phyloP scores from a whole-genome alignment of 2,113 vertebrate genomes.

The Leiothrix lutea region DNA sequence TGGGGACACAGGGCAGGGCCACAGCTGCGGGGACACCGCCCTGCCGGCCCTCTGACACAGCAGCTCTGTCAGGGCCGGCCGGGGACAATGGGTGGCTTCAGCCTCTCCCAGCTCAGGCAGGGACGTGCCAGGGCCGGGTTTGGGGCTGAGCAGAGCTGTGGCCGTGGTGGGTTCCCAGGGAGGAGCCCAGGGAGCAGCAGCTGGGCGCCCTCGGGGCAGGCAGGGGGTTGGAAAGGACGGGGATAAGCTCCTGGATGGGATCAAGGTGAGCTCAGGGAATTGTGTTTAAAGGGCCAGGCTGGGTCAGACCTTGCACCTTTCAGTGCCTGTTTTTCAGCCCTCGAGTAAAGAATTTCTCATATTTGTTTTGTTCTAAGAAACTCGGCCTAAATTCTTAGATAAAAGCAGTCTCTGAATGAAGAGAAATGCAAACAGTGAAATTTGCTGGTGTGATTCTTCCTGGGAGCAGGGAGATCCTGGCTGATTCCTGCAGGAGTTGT shows the following conservation, averaged over 20 bases:
- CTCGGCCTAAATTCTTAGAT: background rate
- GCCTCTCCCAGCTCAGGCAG: too few species aligned
- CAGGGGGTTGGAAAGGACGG: background rate
- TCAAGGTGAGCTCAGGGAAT: background rate
- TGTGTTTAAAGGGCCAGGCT: slow-evolving; percentile 25
- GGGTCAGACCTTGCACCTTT: background rate
- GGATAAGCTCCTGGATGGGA: background rate
- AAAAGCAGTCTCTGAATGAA: background rate
- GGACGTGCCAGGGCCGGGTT: too few species aligned
- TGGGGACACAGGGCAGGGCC: too few species aligned
- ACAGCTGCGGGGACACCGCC: too few species aligned
- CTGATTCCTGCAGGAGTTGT: background rate
- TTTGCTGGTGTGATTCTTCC: background rate
- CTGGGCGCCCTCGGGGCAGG: too few species aligned
- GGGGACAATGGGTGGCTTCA: too few species aligned
- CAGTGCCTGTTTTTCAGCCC: background rate
- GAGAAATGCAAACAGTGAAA: background rate
- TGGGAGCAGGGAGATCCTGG: fast-evolving
- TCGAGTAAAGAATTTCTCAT: background rate
- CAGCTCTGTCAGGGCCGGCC: too few species aligned
- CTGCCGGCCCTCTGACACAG: too few species aligned
- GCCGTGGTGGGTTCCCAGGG: too few species aligned
- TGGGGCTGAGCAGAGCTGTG: too few species aligned
- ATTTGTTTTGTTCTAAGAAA: slow-evolving; percentile 10
- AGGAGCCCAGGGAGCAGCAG: too few species aligned